Evolutionary conservation across 2,888 invertebrate genomes (phyloP), one percentile per base, ranked within the genome.

Genomic region (Fissipunctia ypsillon): DNA sequence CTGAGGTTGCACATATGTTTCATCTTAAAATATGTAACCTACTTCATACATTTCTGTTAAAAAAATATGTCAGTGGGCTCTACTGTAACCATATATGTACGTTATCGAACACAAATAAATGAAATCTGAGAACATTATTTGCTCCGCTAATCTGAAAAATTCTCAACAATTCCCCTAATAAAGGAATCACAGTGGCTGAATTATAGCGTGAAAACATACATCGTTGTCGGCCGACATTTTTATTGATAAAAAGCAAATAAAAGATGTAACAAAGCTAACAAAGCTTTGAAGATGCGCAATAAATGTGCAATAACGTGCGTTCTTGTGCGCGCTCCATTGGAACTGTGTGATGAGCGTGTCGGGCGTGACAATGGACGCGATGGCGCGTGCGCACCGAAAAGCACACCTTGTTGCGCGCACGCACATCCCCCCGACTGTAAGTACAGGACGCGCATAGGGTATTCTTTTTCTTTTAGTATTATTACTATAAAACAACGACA

Each of bases 231-330:
- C 87, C 90, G 93, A 92, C 92, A 87, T 91, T 91, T 93, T 92
- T 91, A 90, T 91, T 89, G 88, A 90, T 93, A 94, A 95, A 95
- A 94, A 94, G 91, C 91, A 89, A 91, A 94, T 93, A 95, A 93
- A 93, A 92, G 89, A 87, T 85, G 84, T 87, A 92, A 94, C 92
- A 94, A 93, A 93, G 88, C 89, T 92, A 94, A 95, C 94, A 95
- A 95, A 92, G 92, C 93, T 93, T 92, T 94, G 94, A 95, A 95
- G 96, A 95, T 94, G 95, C 92, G 95, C 93, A 95, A 96, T 95
- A 94, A 95, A 95, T 95, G 94, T 91, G 94, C 92, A 95, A 95
- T 96, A 95, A 94, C 90, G 94, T 88, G 90, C 90, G 91, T 88
- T 87, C 90, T 92, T 90, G 91, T 91, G 92, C 89, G 90, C 90